Conservation (phyloP, 2,113 vertebrate species). For the Poecilia latipinna region DNA sequence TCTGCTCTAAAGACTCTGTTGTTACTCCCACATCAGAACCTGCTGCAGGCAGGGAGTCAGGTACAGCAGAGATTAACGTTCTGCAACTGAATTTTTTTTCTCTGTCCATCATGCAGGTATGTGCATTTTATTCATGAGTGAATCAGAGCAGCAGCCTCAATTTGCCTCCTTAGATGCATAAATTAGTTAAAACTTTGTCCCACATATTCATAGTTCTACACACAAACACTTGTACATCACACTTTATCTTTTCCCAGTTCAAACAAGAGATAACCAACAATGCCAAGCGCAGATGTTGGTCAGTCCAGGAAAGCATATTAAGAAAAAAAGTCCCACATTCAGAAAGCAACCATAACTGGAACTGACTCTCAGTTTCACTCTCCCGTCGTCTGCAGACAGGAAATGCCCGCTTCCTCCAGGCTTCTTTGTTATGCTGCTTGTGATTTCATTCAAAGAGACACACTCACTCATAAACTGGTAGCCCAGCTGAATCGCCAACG, state of each 20-base stretch:
- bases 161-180: too few species aligned
- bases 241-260: not conserved
- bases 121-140: not conserved
- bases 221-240: not conserved
- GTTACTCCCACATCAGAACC: not conserved
- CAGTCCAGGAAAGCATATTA: not conserved
- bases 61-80: not conserved
- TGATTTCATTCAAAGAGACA: not conserved
- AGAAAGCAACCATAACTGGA: not conserved
- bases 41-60: not conserved
- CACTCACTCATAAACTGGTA: not conserved
- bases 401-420: conserved; percentile 6
- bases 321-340: conserved; percentile 16
- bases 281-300: not conserved
- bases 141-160: not conserved
- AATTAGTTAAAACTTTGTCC: too few species aligned
- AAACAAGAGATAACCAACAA: not conserved
- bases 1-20: too few species aligned
- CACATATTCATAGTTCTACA: too few species aligned
- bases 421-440: not conserved
- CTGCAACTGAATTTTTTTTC: not conserved
- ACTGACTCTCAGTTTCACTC: conserved; percentile 35
- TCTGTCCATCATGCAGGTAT: not conserved
- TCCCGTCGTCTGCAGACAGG: not conserved
- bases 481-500: conserved; percentile 10